These are phyloP conservation scores for Aythya baeri DNA, from an alignment of 2,113 vertebrate genomes.

Conservation along the genomic window DNA sequence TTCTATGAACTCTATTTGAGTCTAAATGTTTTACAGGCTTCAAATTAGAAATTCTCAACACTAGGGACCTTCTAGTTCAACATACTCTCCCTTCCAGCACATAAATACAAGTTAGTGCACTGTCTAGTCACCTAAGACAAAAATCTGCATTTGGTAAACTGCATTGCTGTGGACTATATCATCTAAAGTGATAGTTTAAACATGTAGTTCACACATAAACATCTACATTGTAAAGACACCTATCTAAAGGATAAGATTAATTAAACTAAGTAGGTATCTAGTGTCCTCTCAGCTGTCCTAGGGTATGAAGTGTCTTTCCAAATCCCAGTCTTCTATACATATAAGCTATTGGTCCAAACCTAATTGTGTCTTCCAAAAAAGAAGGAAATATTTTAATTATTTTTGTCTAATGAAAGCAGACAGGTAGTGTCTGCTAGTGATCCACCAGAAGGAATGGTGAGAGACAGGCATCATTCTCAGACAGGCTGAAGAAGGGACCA, in stretches of 20 bases:
- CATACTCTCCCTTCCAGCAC: neutral
- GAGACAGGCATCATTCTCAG: neutral
- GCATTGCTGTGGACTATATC: neutral
- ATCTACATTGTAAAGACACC: neutral
- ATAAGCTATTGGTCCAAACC: neutral
- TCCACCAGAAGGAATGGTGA: neutral
- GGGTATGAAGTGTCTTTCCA: neutral
- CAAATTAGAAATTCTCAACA: neutral
- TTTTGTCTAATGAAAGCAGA: neutral
- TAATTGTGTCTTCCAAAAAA: neutral
- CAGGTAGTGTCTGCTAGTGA: neutral
- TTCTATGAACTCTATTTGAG: neutral
- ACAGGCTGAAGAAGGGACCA: neutral
- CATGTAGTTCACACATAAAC: neutral
- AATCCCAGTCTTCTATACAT: neutral
- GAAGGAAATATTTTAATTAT: neutral
- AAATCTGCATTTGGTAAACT: neutral
- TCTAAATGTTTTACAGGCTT: neutral
- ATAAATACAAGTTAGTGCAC: neutral
- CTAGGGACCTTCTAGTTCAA: neutral
- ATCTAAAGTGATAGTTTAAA: neutral
- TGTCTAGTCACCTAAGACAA: neutral
- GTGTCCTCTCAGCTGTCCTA: neutral
- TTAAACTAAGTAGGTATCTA: neutral
- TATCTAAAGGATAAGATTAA: neutral